phyloP scores from a whole-genome alignment of 2,797 vertebrate genomes.

The Phoebastria nigripes region DNA sequence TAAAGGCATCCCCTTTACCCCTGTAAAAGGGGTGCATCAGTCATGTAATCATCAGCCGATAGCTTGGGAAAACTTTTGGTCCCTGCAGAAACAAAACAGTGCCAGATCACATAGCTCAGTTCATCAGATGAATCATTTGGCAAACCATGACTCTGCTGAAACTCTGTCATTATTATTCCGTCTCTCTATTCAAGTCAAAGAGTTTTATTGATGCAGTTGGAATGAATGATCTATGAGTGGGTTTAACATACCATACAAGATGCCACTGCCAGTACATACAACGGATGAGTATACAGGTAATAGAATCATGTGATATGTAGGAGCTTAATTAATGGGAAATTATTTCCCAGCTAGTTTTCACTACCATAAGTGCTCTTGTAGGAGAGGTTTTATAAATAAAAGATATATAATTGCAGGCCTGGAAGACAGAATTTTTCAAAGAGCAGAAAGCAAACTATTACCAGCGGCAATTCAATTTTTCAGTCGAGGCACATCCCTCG shows the following conservation, averaged over 20 bases:
- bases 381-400: neutral
- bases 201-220: neutral
- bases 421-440: neutral
- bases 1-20: neutral
- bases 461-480: neutral
- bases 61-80: neutral
- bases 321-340: neutral
- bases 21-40: neutral
- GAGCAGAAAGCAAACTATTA: neutral
- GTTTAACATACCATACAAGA: neutral
- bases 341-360: neutral
- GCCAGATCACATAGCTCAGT: neutral
- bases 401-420: neutral
- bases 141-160: neutral
- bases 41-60: fast-evolving
- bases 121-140: neutral
- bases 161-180: neutral
- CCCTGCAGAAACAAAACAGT: neutral
- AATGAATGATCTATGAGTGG: neutral
- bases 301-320: fast-evolving
- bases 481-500: neutral
- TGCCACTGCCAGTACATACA: neutral
- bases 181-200: neutral
- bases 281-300: neutral
- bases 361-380: neutral